Conservation (phyloP, 2,888 invertebrate species). For the Vesta saturnalis region DNA sequence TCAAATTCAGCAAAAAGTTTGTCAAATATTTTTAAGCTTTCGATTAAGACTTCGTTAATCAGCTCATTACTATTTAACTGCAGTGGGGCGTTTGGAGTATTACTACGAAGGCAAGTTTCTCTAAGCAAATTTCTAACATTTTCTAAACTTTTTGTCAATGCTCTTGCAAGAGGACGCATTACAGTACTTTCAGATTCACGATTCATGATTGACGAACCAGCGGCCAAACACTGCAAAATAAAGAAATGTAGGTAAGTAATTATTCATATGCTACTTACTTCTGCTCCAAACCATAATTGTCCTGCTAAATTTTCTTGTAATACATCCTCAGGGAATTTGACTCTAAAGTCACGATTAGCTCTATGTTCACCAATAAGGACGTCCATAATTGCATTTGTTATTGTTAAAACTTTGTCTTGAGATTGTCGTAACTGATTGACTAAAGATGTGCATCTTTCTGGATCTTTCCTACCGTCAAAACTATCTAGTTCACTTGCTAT, state of each 20-base stretch:
- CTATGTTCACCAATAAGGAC: conserved; percentile 86
- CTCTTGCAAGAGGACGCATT: conserved; percentile 96
- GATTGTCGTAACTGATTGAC: conserved; percentile 95
- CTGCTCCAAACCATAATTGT: conserved; percentile 99
- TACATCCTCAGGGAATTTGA: conserved; percentile 99
- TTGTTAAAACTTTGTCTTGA: conserved; percentile 90
- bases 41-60: conserved; percentile 78
- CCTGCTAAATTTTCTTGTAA: conserved; percentile 98
- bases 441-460: conserved; percentile 93
- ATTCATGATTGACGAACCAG: conserved; percentile 98
- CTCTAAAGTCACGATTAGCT: conserved; percentile 93
- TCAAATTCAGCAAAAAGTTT: conserved; percentile 97
- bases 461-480: conserved; percentile 99
- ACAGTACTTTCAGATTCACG: conserved; percentile 94
- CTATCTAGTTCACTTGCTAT: conserved; percentile 98
- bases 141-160: conserved; percentile 95
- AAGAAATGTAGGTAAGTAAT: conserved; percentile 6
- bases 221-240: conserved; percentile 86
- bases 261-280: conserved; percentile 67
- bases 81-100: conserved; percentile 68
- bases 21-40: conserved; percentile 90
- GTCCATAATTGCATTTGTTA: conserved; percentile 96
- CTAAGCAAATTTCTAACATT: conserved; percentile 89
- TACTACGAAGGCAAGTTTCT: conserved; percentile 82
- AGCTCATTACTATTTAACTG: conserved; percentile 69